Evolutionary conservation across 2,113 vertebrate genomes (phyloP), one percentile per base, ranked within the genome.

Genomic region (Gopherus evgoodei): DNA sequence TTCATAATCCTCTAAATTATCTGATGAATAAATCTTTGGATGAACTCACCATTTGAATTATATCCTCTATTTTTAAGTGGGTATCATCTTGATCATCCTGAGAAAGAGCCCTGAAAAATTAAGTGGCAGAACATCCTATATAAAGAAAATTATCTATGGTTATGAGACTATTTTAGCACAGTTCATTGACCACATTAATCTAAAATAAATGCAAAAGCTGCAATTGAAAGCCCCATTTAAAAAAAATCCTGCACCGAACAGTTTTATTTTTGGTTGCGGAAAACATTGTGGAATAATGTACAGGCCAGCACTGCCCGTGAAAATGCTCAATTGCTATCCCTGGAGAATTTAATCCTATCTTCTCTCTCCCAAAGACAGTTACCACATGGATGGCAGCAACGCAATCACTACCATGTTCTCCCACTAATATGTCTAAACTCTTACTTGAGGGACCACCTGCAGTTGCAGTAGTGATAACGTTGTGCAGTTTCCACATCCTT

Each of bases 1-100:
- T 50, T 50, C 5, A 57, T 4, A 80, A 81, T 72, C 79, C 57
- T 72, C 31, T 2, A 75, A 52, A 7, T 83, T 5, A 87, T 56
- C 49, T 87, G 59, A 87, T 24, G 8, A 42, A 76, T 59, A 82
- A 54, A 75, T 90, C 21, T 52, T 9, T 35, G 80, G 62, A 52
- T 72, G 42, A 94, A 98, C 98, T 99, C 95, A 99, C 99, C 99
- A 99, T 98, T 95, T 99, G 99, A 95, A 99, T 97, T 42, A 99
- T 99, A 93, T 99, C 99, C 93, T 99, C 99, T 96, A 99, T 99
- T 97, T 98, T 99, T 94, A 99, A 97, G 94, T 99, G 99, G 54
- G 98, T 98, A 83, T 99, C 99, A 29, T 99, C 99, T 95, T 99
- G 99, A 95, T 99, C 99, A 81, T 99, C 99, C 95, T 99, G 99